Conservation (phyloP, 2,113 vertebrate genomes). For the Boleophthalmus pectinirostris region DNA sequence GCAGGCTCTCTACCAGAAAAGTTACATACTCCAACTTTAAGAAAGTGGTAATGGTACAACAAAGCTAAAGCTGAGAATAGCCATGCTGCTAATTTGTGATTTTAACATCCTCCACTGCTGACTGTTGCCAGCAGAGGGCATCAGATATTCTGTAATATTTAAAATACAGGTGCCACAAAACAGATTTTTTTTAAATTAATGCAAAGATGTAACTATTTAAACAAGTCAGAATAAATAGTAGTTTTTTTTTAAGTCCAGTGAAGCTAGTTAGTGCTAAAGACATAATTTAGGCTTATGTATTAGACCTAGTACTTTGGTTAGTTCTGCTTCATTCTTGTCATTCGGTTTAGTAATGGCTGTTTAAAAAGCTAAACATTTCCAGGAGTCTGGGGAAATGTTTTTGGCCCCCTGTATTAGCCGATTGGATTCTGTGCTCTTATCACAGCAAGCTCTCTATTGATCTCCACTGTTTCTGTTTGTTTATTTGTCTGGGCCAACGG, state of each 20-base stretch:
- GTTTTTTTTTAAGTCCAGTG: too few relatives aligned
- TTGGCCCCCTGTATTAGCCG: not conserved
- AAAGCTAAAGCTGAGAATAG: not conserved
- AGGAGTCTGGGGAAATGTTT: not conserved
- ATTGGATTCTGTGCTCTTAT: conserved; percentile 28
- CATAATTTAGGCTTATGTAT: not conserved
- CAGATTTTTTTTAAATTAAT: too few relatives aligned
- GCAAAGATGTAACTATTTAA: too few relatives aligned
- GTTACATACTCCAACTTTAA: too few relatives aligned
- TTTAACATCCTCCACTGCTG: not conserved
- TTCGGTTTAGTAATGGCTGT: not conserved
- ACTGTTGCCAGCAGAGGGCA: not conserved
- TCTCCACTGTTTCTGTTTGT: conserved; percentile 23
- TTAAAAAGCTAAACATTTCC: not conserved
- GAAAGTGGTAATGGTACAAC: too few relatives aligned
- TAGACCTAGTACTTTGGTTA: not conserved
- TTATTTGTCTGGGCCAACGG: conserved; percentile 8
- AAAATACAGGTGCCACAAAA: not conserved
- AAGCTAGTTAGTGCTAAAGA: too few relatives aligned
- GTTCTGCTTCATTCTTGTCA: not conserved
- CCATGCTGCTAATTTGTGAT: not conserved
- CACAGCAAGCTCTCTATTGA: conserved; percentile 41
- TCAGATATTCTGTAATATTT: not conserved
- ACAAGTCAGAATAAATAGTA: too few relatives aligned
- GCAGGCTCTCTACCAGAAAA: too few relatives aligned